phyloP scores from a whole-genome alignment of 2,888 invertebrate genomes.

The Drosophila borborema region DNA sequence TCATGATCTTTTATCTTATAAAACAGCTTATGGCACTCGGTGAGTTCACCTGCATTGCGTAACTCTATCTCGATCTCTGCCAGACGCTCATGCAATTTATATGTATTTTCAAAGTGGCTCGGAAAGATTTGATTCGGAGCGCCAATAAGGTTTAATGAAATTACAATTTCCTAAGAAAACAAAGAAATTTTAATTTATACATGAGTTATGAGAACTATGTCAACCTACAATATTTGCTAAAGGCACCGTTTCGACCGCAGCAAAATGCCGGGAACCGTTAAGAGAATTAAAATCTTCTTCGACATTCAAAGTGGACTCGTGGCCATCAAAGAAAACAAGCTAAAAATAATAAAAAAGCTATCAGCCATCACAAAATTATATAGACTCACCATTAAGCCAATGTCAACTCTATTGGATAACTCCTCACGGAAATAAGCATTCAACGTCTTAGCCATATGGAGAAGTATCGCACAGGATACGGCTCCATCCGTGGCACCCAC shows the following conservation, averaged over 20 bases:
- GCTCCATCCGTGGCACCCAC: slow-evolving; percentile 95
- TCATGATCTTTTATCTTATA: slow-evolving; percentile 87
- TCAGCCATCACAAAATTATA: background rate
- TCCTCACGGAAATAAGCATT: slow-evolving; percentile 84
- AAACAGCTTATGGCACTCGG: slow-evolving; percentile 88
- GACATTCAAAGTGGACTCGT: slow-evolving; percentile 94
- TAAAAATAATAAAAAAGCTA: slow-evolving; percentile 84
- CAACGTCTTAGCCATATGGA: slow-evolving; percentile 90
- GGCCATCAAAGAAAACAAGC: slow-evolving; percentile 98
- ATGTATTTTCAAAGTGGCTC: slow-evolving; percentile 92
- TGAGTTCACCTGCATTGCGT: slow-evolving; percentile 86
- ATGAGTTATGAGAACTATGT: background rate
- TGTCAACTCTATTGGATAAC: slow-evolving; percentile 86
- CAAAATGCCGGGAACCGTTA: slow-evolving; percentile 96
- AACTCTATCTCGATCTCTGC: slow-evolving; percentile 89
- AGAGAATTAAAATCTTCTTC: slow-evolving; percentile 94
- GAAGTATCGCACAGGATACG: slow-evolving; percentile 96
- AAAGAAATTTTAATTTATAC: background rate
- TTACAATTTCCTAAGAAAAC: slow-evolving; percentile 87
- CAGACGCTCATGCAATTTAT: slow-evolving; percentile 90
- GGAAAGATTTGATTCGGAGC: slow-evolving; percentile 92
- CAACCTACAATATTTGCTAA: slow-evolving; percentile 87
- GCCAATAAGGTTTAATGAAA: slow-evolving; percentile 96
- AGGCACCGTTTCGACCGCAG: slow-evolving; percentile 87
- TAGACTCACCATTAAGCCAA: slow-evolving; percentile 47